Base-by-base conservation (phyloP, 2,113 vertebrate species). In the Ctenomys sociabilis region DNA sequence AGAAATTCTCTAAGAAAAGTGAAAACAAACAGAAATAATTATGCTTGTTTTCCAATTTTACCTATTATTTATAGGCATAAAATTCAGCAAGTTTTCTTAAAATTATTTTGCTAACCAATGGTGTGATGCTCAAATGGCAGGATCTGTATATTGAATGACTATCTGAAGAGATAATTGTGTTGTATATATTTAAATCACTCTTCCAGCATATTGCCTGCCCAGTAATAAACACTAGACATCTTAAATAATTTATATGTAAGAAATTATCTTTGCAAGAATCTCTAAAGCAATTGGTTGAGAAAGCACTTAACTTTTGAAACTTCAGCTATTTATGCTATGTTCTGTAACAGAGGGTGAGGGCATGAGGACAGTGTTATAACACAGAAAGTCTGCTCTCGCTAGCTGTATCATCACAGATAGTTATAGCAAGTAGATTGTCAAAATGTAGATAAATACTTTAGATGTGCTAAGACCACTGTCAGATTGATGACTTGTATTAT, bases 181-280 rank as follows among this genome's bases (percentile, higher is more conserved):
- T 64, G 14, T 8, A 21, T 32, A 6, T 13, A 61, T 43, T 93
- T 72, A 92, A 81, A 82, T 88, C 54, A 40, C 22, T 78, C 21
- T 37, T 52, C 54, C 24, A 80, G 14, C 86, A 83, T n/a, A 59
- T 3, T 59, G 1, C 40, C 87, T 91, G 21, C 12, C 17, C n/a
- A 72, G 10, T 21, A 52, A 84, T 43, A 95, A 52, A 70, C 32
- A 57, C 3, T 32, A 61, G 4, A 0, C 77, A 19, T 70, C 75
- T 89, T 81, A 26, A 92, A 54, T 88, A 61, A 80, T 77, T 93
- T 91, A 57, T 82, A 87, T 89, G 26, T 95, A 28, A 59, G 7
- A 63, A 91, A 13, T 64, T 35, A 63, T 63, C 4, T 7, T 21
- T 35, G 37, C 8, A 64, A 24, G 2, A 16, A 63, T 80, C 17